Base-by-base conservation (phyloP, 1,140 invertebrate genomes). In the Elysia chlorotica region DNA sequence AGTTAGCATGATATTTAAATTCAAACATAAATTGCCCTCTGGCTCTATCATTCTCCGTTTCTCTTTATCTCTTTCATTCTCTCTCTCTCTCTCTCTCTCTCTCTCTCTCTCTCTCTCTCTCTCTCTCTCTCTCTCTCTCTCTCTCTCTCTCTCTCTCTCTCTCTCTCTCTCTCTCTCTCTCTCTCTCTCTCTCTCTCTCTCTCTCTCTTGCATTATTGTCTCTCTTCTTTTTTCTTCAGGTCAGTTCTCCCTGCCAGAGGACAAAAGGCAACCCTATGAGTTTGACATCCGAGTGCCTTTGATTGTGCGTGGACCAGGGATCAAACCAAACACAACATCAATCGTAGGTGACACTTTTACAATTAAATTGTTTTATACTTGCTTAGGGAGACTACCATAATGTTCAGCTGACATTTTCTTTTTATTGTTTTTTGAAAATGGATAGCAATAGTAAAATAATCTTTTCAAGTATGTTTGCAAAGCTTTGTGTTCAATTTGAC, bases 181-280 rank as follows among this genome's bases (percentile, higher is more conserved):
- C 59, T 62, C 2, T 28, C 33, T 62, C 33, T 62, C 1, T 62
- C 3, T 62, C 61, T 62, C 6, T 62, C 61, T 2, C 28, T 62
- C 25, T 1, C 0, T 62, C 3, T 62, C 41, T 48, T n/a, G 10
- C 41, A n/a, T 48, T n/a, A 14, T n/a, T 48, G 10, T 48, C 41
- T 48, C 41, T 48, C 41, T 48, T n/a, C n/a, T 14, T 48, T n/a
- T 48, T 14, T 48, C 41, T 48, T 14, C 78, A 93, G 94, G 94
- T 57, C 94, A 96, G 88, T 95, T 95, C 86, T 91, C 92, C 30
- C 90, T 95, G 87, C 92, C 95, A 0, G 92, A 91, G 81, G 95
- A 96, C 85, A 97, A 97, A 83, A 89, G 95, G 28, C 93, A 95
- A 77, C 92, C 93, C 0, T 97, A 97, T 83, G 94, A 97, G 81